Evolutionary conservation across 2,113 vertebrate genomes (phyloP).

Genomic region (Coracopsis vasa): DNA sequence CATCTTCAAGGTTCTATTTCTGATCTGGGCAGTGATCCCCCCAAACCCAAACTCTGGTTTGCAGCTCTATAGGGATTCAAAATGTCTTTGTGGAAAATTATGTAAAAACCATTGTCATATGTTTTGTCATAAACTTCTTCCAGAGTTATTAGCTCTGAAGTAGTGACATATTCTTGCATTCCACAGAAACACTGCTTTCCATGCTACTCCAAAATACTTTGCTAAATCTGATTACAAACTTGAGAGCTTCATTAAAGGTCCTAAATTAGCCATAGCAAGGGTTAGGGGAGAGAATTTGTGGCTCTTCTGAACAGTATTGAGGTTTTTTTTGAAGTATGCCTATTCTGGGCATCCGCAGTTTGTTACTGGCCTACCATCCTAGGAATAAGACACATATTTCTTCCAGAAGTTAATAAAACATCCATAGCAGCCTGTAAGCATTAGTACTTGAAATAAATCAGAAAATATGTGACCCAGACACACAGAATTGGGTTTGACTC

Average conservation of each 20-base stretch:
- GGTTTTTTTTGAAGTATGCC: neutral
- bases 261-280: neutral
- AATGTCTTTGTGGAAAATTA: neutral
- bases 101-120: neutral
- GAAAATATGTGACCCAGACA: neutral
- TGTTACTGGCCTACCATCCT: neutral
- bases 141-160: neutral
- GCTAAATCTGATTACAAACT: neutral
- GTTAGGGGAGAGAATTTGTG: neutral
- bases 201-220: neutral
- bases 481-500: neutral
- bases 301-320: neutral
- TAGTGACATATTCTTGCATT: neutral
- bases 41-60: neutral
- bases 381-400: neutral
- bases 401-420: neutral
- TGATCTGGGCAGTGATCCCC: neutral
- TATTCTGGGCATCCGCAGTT: neutral
- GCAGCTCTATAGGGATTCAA: neutral
- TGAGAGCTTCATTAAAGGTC: neutral
- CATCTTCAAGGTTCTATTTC: neutral
- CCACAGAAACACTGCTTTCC: neutral
- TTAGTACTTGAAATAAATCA: neutral
- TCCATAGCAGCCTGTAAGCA: neutral
- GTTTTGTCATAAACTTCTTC: neutral